These are phyloP conservation scores for Sturnus vulgaris DNA, from an alignment of 2,113 vertebrate species.

Conservation along the genomic window DNA sequence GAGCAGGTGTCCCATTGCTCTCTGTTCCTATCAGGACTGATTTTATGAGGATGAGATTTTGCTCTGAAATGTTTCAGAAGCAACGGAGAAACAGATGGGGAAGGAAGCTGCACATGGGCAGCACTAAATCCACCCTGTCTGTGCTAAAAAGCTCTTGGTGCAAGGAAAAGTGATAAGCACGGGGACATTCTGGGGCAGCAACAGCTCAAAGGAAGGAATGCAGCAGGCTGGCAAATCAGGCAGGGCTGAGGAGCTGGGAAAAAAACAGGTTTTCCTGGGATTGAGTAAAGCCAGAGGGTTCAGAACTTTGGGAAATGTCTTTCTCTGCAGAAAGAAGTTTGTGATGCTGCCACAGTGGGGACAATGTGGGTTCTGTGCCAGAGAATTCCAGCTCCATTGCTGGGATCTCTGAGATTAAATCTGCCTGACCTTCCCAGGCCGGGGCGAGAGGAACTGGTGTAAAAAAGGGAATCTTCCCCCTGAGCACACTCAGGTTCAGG, in stretches of 20 bases:
- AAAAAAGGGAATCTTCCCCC: neutral
- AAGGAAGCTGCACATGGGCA: constrained; percentile 4
- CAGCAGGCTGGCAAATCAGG: neutral
- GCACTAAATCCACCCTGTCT: neutral
- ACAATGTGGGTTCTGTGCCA: neutral
- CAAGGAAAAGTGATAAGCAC: neutral
- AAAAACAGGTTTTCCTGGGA: neutral
- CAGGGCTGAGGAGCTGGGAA: neutral
- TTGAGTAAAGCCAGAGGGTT: neutral
- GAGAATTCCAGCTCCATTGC: neutral
- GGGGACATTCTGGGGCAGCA: neutral
- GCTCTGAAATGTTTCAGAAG: neutral
- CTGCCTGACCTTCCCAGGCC: fast-evolving
- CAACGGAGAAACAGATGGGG: neutral
- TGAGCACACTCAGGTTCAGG: fast-evolving
- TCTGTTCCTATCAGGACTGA: neutral
- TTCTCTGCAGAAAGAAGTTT: neutral
- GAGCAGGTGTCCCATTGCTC: neutral
- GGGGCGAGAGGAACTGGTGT: neutral
- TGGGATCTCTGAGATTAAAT: neutral
- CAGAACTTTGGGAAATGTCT: neutral
- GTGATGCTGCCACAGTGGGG: neutral
- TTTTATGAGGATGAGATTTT: neutral
- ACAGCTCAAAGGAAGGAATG: neutral
- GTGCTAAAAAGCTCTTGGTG: neutral